These are phyloP conservation scores for Caradrina kadenii DNA, from an alignment of 2,888 invertebrate species.

Conservation along the genomic window DNA sequence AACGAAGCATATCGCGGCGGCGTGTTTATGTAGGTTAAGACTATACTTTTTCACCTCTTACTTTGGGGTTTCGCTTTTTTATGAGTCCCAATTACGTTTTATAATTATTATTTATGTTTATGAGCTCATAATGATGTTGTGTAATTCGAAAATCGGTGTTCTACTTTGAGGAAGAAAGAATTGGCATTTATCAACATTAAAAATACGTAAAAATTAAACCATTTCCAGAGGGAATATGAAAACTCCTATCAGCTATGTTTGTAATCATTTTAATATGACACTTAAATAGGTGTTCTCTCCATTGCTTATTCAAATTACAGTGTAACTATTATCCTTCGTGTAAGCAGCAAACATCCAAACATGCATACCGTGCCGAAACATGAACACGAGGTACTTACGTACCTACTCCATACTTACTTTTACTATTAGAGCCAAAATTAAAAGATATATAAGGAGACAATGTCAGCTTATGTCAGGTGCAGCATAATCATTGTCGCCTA, in stretches of 20 bases:
- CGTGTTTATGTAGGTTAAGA: conserved; percentile 80
- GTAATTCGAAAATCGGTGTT: conserved; percentile 39
- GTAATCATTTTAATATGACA: neutral
- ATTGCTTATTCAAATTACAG: neutral
- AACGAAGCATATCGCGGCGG: conserved; percentile 64
- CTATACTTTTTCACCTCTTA: conserved; percentile 75
- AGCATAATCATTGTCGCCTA: neutral
- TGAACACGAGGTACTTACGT: conserved; percentile 3
- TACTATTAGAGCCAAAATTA: conserved; percentile 5
- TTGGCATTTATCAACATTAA: neutral
- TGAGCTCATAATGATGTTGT: conserved; percentile 47
- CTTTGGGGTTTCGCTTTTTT: conserved; percentile 64
- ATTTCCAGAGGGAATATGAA: no score
- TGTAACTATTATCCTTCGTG: conserved; percentile 25
- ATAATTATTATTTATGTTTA: conserved; percentile 71
- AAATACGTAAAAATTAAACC: no score
- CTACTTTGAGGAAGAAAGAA: conserved; percentile 22
- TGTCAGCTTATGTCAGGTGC: neutral
- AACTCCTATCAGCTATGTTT: no score
- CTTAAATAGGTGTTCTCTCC: neutral
- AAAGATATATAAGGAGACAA: neutral
- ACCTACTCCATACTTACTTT: neutral
- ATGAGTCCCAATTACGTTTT: conserved; percentile 73
- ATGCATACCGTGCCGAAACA: conserved; percentile 50
- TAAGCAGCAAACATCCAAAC: conserved; percentile 31